A percentile compares a stretch with the other conserved stretches of the same genome.
phyloP scores from a whole-genome alignment of 2,113 vertebrate genomes.

The Sander lucioperca region DNA sequence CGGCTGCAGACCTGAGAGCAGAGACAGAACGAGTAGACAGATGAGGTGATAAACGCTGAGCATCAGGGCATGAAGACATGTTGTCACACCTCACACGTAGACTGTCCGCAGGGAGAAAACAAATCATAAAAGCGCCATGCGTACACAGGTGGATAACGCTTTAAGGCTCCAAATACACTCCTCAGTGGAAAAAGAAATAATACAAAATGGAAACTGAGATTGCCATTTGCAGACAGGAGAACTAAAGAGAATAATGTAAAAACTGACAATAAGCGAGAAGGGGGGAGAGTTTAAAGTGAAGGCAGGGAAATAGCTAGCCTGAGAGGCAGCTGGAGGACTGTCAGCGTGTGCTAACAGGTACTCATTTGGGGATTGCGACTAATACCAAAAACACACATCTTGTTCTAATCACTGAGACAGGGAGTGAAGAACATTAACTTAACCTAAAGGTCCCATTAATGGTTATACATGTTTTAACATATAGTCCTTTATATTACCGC shows the following conservation, averaged over 20 bases:
- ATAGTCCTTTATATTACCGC: no score
- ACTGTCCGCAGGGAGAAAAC: background rate
- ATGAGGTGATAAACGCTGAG: conserved; percentile 8
- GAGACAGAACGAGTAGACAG: background rate
- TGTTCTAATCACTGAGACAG: background rate
- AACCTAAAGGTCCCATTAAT: background rate
- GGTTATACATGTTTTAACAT: background rate
- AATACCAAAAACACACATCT: background rate
- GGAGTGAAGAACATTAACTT: background rate
- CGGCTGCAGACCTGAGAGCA: conserved; percentile 12
- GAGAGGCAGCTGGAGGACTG: background rate
- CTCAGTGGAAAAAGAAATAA: background rate
- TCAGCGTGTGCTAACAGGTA: conserved; percentile 4
- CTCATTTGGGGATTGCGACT: background rate
- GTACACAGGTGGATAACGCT: background rate
- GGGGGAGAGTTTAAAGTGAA: background rate
- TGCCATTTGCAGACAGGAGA: background rate
- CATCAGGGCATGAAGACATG: conserved; percentile 14
- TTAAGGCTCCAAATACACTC: background rate
- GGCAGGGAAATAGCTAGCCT: background rate
- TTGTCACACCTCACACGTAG: conserved; percentile 2
- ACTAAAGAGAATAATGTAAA: background rate
- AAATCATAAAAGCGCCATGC: background rate
- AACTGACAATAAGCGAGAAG: background rate
- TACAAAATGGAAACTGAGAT: background rate